Percentiles rank a stretch among this genome's conserved stretches.
Evolutionary conservation across 1,140 invertebrate genomes (phyloP).

Genomic region (Macrobrachium rosenbergii): DNA sequence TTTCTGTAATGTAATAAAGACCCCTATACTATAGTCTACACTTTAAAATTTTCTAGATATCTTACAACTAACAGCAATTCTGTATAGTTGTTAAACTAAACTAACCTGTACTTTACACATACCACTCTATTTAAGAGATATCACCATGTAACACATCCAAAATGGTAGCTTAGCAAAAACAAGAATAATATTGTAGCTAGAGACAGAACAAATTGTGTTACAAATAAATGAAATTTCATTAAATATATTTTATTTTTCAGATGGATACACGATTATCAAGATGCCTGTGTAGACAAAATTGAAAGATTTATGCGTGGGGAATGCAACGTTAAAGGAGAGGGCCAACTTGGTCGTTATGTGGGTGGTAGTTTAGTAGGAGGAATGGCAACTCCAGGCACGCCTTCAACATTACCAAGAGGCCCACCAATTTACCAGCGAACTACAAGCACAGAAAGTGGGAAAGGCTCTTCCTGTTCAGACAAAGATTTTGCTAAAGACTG

Average conservation of each 20-base stretch:
- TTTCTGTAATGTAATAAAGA: too few relatives aligned
- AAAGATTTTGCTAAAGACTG: constrained; percentile 73
- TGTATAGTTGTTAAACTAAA: too few relatives aligned
- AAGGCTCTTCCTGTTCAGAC: constrained; percentile 76
- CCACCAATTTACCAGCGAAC: constrained; percentile 83
- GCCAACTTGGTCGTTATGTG: constrained; percentile 47
- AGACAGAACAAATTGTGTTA: too few relatives aligned
- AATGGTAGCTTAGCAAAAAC: too few relatives aligned
- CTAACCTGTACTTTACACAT: too few relatives aligned
- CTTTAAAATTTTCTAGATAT: too few relatives aligned
- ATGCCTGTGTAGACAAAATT: constrained; percentile 98
- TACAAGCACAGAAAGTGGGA: constrained; percentile 82
- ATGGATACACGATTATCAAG: constrained; percentile 99
- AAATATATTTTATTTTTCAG: constrained; percentile 69
- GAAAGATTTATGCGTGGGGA: constrained; percentile 78
- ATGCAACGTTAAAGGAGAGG: constrained; percentile 55
- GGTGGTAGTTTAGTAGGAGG: constrained; percentile 79
- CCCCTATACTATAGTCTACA: too few relatives aligned
- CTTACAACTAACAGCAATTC: too few relatives aligned
- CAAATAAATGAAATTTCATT: too few relatives aligned
- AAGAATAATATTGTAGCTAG: too few relatives aligned
- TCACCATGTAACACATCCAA: too few relatives aligned
- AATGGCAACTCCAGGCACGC: constrained; percentile 81
- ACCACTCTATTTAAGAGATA: too few relatives aligned
- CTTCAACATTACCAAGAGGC: constrained; percentile 70